Percentiles rank a stretch among this genome's conserved stretches.
Conservation (phyloP, 2,888 invertebrate genomes). For the Drosophila nigricruria region DNA sequence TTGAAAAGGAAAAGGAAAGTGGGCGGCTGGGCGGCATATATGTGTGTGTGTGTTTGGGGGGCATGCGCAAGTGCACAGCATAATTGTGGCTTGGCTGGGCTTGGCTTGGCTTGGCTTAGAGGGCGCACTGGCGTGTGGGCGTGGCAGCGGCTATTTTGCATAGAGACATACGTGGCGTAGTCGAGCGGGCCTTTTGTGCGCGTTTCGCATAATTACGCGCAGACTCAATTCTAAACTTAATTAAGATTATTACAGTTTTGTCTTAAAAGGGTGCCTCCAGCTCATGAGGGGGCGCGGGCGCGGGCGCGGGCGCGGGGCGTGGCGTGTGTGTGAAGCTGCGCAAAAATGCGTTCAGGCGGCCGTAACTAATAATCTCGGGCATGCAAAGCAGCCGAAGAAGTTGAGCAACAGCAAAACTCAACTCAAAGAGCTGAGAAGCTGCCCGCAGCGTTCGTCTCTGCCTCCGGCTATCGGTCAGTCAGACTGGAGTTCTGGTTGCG, state of each 20-base stretch:
- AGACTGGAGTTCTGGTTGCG: not conserved
- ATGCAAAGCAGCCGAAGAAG: slow-evolving; percentile 63
- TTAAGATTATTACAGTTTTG: slow-evolving; percentile 75
- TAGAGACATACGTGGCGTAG: slow-evolving; percentile 43
- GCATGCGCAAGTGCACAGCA: slow-evolving; percentile 42
- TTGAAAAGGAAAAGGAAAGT: slow-evolving; percentile 76
- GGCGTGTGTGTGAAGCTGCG: slow-evolving; percentile 43
- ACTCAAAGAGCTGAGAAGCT: slow-evolving; percentile 13
- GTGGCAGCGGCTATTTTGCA: slow-evolving; percentile 58
- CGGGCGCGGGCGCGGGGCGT: not conserved
- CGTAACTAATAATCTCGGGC: slow-evolving; percentile 78
- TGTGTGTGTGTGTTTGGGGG: slow-evolving; percentile 9
- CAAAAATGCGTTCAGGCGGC: slow-evolving; percentile 81
- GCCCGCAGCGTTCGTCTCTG: slow-evolving; percentile 18
- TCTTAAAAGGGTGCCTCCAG: slow-evolving; percentile 14
- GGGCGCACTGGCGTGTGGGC: slow-evolving; percentile 13
- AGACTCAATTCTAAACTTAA: slow-evolving; percentile 76
- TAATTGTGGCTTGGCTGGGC: slow-evolving; percentile 59
- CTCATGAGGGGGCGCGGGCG: not conserved
- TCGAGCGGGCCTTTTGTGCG: slow-evolving; percentile 43
- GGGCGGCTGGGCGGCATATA: slow-evolving; percentile 52
- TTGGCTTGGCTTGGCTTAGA: slow-evolving; percentile 32
- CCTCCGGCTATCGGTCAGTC: slow-evolving; percentile 44
- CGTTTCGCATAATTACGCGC: slow-evolving; percentile 82
- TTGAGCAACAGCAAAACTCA: slow-evolving; percentile 1